Evolutionary conservation across 2,888 invertebrate species (phyloP).

Genomic region (Pheosia gnoma): DNA sequence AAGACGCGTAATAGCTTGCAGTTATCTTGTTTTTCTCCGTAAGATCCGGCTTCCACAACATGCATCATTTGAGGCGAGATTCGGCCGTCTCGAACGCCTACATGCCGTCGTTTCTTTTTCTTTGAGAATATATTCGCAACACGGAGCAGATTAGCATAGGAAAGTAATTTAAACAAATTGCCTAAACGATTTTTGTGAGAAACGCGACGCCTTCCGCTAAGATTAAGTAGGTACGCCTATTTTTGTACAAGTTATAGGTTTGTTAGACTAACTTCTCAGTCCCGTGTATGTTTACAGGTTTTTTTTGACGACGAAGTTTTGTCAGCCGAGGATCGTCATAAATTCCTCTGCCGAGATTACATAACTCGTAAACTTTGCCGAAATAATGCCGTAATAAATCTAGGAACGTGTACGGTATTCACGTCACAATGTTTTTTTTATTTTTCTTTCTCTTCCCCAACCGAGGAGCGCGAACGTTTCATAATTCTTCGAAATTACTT

Average conservation of each 20-base stretch:
- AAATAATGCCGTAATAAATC: constrained; percentile 60
- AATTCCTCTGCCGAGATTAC: constrained; percentile 55
- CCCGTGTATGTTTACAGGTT: constrained; percentile 42
- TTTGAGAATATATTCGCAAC: constrained; percentile 69
- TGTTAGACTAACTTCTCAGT: constrained; percentile 44
- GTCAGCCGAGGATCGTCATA: constrained; percentile 45
- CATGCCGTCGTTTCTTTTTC: constrained; percentile 55
- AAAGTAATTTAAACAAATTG: constrained; percentile 81
- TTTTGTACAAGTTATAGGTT: constrained; percentile 46
- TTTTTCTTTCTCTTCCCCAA: constrained; percentile 57
- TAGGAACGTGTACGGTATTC: constrained; percentile 51
- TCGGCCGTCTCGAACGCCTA: constrained; percentile 58
- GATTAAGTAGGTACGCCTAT: constrained; percentile 56
- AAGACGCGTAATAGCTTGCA: constrained; percentile 73
- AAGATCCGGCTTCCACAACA: constrained; percentile 62
- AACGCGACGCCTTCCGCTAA: constrained; percentile 64
- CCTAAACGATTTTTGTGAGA: constrained; percentile 74
- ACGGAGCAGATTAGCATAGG: constrained; percentile 74
- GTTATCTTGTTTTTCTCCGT: constrained; percentile 70
- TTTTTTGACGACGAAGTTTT: constrained; percentile 49
- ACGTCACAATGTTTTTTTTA: constrained; percentile 55
- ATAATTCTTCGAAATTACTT: constrained; percentile 68
- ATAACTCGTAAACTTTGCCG: constrained; percentile 52
- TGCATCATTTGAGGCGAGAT: constrained; percentile 70
- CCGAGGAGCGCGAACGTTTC: constrained; percentile 47